Evolutionary conservation across 2,888 invertebrate species (phyloP).

Genomic region (Rhodophaea formosa): DNA sequence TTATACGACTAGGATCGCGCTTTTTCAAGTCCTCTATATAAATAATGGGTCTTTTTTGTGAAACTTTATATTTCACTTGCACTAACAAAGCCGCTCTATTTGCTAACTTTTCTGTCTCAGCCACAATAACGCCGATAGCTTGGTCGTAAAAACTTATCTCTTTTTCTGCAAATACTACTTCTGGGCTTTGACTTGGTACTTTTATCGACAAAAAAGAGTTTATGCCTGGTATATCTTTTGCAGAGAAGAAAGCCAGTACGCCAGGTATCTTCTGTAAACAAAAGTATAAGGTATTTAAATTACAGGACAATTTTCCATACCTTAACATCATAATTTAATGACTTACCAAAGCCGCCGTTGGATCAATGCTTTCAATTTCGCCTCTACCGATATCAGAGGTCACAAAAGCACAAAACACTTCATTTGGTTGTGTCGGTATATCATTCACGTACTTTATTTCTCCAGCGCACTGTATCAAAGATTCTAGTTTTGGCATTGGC

Average conservation of each 20-base stretch:
- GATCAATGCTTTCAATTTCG: slow-evolving; percentile 81
- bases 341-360: slow-evolving; percentile 83
- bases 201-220: slow-evolving; percentile 76
- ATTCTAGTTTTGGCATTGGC: slow-evolving; percentile 84
- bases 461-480: slow-evolving; percentile 83
- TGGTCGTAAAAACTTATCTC: slow-evolving; percentile 84
- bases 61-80: slow-evolving; percentile 75
- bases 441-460: slow-evolving; percentile 86
- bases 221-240: slow-evolving; percentile 85
- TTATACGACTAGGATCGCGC: slow-evolving; percentile 48
- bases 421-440: slow-evolving; percentile 77
- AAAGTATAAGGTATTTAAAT: not conserved
- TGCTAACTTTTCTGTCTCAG: slow-evolving; percentile 79
- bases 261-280: slow-evolving; percentile 82
- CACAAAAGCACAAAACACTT: slow-evolving; percentile 86
- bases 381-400: slow-evolving; percentile 77
- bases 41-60: slow-evolving; percentile 52
- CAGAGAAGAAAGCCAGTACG: slow-evolving; percentile 83
- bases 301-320: not conserved
- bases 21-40: slow-evolving; percentile 51
- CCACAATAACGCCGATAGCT: slow-evolving; percentile 85
- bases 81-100: slow-evolving; percentile 81
- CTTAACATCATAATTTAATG: too few relatives aligned
- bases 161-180: slow-evolving; percentile 76
- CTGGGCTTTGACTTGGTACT: slow-evolving; percentile 39